Conservation (phyloP, 2,113 vertebrate genomes). For the Mohoua ochrocephala region DNA sequence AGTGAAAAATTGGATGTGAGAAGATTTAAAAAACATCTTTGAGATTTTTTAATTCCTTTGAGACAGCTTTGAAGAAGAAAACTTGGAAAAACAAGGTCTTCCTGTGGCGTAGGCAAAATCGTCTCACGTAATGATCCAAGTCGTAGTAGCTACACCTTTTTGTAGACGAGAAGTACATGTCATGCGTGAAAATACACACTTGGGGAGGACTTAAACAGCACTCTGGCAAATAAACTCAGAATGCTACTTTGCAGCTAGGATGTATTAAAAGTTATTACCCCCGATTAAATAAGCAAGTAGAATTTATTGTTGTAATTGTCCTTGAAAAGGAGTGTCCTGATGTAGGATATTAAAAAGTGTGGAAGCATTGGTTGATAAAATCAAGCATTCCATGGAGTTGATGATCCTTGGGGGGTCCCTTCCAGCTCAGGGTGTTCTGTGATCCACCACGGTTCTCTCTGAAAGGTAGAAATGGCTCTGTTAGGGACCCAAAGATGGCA, state of each 20-base stretch:
- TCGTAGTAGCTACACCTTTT: not conserved
- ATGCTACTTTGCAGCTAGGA: not conserved
- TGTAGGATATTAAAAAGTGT: not conserved
- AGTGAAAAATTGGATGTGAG: not conserved
- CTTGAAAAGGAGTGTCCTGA: not conserved
- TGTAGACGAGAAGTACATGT: not conserved
- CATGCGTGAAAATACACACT: not conserved
- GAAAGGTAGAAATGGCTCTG: not conserved
- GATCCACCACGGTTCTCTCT: not conserved
- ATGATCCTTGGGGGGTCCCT: not conserved
- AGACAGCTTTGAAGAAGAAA: not conserved
- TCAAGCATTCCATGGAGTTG: not conserved
- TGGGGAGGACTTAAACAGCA: not conserved
- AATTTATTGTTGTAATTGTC: not conserved
- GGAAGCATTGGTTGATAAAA: not conserved
- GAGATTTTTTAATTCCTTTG: not conserved
- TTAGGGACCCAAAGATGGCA: not conserved
- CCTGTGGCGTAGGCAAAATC: not conserved
- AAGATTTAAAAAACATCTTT: not conserved
- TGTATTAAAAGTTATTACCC: not conserved
- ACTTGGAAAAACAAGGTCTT: not conserved
- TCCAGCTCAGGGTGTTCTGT: not conserved
- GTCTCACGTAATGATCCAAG: not conserved
- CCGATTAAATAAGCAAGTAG: not conserved
- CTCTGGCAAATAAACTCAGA: not conserved